phyloP scores from a whole-genome alignment of 2,113 vertebrate genomes.

The Apodemus speciosus region DNA sequence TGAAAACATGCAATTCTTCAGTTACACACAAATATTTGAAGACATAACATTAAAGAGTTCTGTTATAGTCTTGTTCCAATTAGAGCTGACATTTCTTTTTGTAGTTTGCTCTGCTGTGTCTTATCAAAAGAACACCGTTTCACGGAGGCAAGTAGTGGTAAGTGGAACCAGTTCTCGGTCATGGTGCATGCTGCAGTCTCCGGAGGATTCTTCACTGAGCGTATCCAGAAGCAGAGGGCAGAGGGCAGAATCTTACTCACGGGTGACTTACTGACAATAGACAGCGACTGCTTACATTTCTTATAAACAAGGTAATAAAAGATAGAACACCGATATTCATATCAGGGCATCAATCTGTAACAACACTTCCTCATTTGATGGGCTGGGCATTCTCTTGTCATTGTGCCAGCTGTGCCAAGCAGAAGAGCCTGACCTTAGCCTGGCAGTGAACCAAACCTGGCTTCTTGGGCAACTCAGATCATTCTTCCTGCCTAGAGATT shows the following conservation, averaged over 20 bases:
- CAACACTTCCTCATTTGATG: not conserved
- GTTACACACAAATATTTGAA: not conserved
- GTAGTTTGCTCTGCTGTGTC: not conserved
- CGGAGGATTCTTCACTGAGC: not conserved
- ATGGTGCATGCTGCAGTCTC: not conserved
- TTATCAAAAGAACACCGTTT: conserved; percentile 29
- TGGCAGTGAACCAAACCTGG: not conserved
- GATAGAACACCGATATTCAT: not conserved
- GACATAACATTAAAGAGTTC: not conserved
- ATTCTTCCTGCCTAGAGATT: not conserved
- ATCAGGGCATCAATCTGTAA: not conserved
- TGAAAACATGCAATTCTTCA: conserved; percentile 2
- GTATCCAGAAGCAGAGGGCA: conserved; percentile 4
- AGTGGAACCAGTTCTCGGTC: not conserved
- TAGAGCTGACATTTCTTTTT: not conserved
- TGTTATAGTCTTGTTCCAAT: not conserved
- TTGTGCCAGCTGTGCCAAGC: not conserved
- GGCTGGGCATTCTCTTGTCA: not conserved
- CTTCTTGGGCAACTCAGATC: not conserved
- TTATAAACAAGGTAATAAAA: conserved; percentile 6
- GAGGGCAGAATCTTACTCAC: conserved; percentile 22
- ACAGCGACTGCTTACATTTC: not conserved
- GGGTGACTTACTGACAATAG: not conserved
- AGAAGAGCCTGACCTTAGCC: not conserved
- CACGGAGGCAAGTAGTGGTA: not conserved